Conservation (phyloP, 30 jellyfish, hydroid and myxozoan genomes). For the Cassiopea xamachana region DNA sequence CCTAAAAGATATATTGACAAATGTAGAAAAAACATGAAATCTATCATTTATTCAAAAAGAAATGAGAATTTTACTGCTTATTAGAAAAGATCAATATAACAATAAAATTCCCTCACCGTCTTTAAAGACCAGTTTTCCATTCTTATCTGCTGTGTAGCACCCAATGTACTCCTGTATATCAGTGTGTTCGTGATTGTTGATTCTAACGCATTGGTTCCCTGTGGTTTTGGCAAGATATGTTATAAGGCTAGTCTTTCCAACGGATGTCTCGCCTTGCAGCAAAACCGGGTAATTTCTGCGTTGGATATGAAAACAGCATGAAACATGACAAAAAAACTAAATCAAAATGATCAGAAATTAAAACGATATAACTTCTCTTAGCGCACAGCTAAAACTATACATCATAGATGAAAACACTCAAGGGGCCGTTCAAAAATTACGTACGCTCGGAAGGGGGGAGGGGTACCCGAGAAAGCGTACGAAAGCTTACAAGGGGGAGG, state of each 20-base stretch:
- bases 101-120: conserved; percentile 73
- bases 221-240: conserved; percentile 86
- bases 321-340: neutral
- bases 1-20: conserved; percentile 54
- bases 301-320: neutral
- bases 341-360: too few species aligned
- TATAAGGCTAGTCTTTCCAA: conserved; percentile 98
- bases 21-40: neutral
- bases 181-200: conserved; percentile 99
- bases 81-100: neutral
- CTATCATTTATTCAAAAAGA: neutral
- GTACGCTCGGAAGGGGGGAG: too few species aligned
- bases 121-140: conserved; percentile 91
- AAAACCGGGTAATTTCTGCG: conserved; percentile 87
- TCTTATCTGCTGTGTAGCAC: conserved; percentile 93
- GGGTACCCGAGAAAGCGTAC: too few species aligned
- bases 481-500: too few species aligned
- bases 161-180: conserved; percentile 99
- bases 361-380: too few species aligned
- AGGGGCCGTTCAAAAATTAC: too few species aligned
- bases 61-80: neutral
- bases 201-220: conserved; percentile 96
- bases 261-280: conserved; percentile 99
- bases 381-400: too few species aligned
- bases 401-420: too few species aligned